These are phyloP conservation scores for Tricholaema leucomelas DNA, from an alignment of 2,113 vertebrate genomes.

Conservation along the genomic window DNA sequence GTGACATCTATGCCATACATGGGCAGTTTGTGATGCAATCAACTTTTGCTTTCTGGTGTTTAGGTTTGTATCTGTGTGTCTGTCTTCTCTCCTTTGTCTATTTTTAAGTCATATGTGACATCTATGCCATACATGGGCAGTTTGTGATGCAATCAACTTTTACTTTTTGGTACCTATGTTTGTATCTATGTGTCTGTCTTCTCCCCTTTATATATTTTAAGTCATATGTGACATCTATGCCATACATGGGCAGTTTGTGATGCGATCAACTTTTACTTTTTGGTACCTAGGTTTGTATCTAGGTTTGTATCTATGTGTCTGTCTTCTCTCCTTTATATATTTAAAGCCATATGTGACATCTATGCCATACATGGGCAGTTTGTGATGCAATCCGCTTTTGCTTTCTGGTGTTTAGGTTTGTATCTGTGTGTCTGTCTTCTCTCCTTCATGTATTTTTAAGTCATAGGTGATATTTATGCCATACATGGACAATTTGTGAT, in stretches of 20 bases:
- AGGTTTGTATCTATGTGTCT: neutral
- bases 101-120: too few relatives aligned
- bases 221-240: neutral
- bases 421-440: neutral
- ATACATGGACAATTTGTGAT: conserved; percentile 19
- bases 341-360: conserved; percentile 17
- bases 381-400: conserved; percentile 20
- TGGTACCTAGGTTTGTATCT: neutral
- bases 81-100: neutral
- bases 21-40: conserved; percentile 29
- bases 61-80: neutral
- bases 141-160: conserved; percentile 25
- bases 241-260: conserved; percentile 13
- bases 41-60: neutral
- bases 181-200: neutral
- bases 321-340: neutral
- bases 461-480: conserved; percentile 1
- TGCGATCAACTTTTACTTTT: neutral
- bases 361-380: neutral
- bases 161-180: neutral
- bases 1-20: conserved; percentile 20
- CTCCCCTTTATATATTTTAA: conserved; percentile 2
- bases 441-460: conserved; percentile 23
- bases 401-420: neutral
- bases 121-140: neutral